These are phyloP conservation scores for Meteorus sp. DNA, from an alignment of 1,140 invertebrate genomes.

Conservation along the genomic window DNA sequence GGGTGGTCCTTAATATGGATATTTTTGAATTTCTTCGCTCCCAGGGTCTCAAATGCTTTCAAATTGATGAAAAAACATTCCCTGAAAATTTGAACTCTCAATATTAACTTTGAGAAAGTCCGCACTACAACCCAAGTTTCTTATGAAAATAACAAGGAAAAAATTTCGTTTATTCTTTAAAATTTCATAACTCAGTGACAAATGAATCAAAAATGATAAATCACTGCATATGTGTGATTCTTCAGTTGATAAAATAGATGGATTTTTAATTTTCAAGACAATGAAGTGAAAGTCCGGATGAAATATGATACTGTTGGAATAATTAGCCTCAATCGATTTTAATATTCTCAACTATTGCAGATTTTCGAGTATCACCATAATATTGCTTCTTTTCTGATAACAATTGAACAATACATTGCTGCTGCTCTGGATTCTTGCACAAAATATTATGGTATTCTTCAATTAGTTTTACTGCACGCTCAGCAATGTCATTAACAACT, in stretches of 20 bases:
- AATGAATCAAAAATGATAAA: too few relatives aligned
- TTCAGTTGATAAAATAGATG: too few relatives aligned
- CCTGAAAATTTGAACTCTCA: neutral
- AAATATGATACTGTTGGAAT: too few relatives aligned
- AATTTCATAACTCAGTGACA: too few relatives aligned
- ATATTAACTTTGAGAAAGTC: neutral
- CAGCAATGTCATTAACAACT: slow-evolving; percentile 33
- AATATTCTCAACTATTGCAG: neutral
- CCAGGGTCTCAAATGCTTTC: neutral
- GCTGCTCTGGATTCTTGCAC: slow-evolving; percentile 15
- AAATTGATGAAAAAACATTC: neutral
- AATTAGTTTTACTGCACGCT: slow-evolving; percentile 28
- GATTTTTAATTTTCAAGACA: too few relatives aligned
- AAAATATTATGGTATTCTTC: slow-evolving; percentile 30
- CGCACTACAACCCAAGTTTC: neutral
- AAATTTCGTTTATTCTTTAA: too few relatives aligned
- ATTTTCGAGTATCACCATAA: slow-evolving; percentile 15
- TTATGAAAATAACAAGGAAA: neutral
- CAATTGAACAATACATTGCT: slow-evolving; percentile 25
- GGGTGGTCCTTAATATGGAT: neutral
- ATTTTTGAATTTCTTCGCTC: neutral
- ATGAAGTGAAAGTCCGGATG: too few relatives aligned
- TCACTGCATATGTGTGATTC: too few relatives aligned
- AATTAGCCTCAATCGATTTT: neutral
- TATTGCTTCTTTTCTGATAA: slow-evolving; percentile 20